Percentiles rank a stretch among this genome's conserved stretches.
Conservation (phyloP, 2,797 vertebrate genomes). For the Hybognathus amarus region DNA sequence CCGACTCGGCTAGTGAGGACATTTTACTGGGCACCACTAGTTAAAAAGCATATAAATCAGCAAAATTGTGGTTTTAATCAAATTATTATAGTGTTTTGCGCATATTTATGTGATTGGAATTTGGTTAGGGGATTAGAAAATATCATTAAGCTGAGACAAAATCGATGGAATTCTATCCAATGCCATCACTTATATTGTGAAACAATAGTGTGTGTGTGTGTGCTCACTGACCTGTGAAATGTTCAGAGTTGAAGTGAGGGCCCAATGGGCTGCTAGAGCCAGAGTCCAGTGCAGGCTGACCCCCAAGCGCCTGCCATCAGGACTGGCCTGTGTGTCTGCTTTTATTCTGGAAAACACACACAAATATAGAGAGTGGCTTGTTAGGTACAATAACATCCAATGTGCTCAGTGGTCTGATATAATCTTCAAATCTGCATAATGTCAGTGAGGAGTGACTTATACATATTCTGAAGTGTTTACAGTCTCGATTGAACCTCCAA, state of each 20-base stretch:
- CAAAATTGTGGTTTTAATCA: too few relatives aligned
- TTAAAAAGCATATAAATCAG: too few relatives aligned
- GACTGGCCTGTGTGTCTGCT: slow-evolving; percentile 73
- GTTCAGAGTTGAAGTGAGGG: slow-evolving; percentile 82
- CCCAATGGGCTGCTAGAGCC: slow-evolving; percentile 81
- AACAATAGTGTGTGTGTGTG: too few relatives aligned
- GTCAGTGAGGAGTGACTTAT: background rate
- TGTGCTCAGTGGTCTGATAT: slow-evolving; percentile 28
- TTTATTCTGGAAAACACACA: slow-evolving; percentile 53
- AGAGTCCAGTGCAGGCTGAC: slow-evolving; percentile 77
- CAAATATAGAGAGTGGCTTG: slow-evolving; percentile 11
- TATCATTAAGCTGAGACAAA: too few relatives aligned
- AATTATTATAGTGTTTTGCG: too few relatives aligned
- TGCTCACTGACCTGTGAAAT: slow-evolving; percentile 77
- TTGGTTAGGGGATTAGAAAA: too few relatives aligned
- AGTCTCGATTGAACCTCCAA: background rate
- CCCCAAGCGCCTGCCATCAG: slow-evolving; percentile 81
- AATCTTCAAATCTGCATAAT: slow-evolving; percentile 1
- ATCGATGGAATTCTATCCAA: too few relatives aligned
- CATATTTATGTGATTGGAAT: too few relatives aligned
- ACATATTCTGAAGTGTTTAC: background rate
- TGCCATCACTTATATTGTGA: too few relatives aligned
- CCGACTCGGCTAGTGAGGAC: too few relatives aligned
- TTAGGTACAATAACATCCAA: slow-evolving; percentile 28
- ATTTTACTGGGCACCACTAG: too few relatives aligned